Percentiles rank a stretch among this genome's conserved stretches.
Conservation (phyloP, 2,888 invertebrate genomes). For the Tanytarsus gracilentus region DNA sequence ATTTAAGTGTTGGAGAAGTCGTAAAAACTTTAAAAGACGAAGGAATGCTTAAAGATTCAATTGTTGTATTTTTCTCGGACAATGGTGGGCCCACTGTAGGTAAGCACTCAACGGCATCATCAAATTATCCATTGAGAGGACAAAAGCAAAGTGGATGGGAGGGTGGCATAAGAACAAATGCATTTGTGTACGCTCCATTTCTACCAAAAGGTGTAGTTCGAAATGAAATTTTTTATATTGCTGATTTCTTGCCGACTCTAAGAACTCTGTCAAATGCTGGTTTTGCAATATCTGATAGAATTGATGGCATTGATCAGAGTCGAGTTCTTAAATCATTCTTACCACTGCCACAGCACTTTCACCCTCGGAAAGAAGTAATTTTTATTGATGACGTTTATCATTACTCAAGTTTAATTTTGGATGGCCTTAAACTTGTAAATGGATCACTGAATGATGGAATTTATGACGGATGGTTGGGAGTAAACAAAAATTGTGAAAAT, state of each 20-base stretch:
- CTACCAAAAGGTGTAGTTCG: constrained; percentile 49
- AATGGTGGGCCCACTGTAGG: constrained; percentile 77
- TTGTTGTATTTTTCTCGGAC: constrained; percentile 79
- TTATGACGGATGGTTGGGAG: constrained; percentile 33
- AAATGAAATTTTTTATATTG: constrained; percentile 63
- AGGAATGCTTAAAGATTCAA: constrained; percentile 66
- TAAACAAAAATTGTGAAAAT: neutral
- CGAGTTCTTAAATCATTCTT: constrained; percentile 52
- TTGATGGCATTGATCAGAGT: constrained; percentile 65
- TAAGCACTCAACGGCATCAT: constrained; percentile 59
- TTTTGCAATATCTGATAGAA: constrained; percentile 30
- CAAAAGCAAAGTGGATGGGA: constrained; percentile 76
- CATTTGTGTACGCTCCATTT: constrained; percentile 64
- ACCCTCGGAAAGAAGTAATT: constrained; percentile 54
- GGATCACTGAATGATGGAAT: constrained; percentile 36
- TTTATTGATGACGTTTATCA: constrained; percentile 57
- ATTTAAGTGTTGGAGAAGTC: constrained; percentile 73
- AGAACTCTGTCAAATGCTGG: constrained; percentile 37
- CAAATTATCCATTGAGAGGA: constrained; percentile 70
- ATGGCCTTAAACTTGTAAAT: constrained; percentile 38
- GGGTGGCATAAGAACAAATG: constrained; percentile 70
- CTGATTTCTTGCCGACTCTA: constrained; percentile 77
- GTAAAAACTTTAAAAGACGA: constrained; percentile 56
- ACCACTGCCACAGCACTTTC: constrained; percentile 41
- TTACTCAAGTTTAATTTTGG: constrained; percentile 35